These are phyloP conservation scores for Baronia brevicornis DNA, from an alignment of 2,888 invertebrate genomes.

Conservation along the genomic window DNA sequence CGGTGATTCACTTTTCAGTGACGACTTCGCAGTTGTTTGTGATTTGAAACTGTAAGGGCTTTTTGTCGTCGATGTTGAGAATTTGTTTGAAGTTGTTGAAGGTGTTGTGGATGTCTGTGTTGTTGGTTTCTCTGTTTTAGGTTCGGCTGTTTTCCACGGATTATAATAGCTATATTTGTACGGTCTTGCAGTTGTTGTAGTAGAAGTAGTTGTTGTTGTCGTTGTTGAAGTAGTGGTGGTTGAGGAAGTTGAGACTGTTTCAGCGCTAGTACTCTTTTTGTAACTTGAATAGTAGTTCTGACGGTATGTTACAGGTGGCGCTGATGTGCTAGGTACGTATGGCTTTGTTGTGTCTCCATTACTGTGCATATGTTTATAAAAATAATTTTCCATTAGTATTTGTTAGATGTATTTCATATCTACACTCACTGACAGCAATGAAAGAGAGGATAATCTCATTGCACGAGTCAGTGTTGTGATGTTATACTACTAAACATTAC, in stretches of 20 bases:
- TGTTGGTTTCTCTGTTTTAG: slow-evolving; percentile 38
- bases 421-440: slow-evolving; percentile 46
- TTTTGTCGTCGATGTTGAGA: slow-evolving; percentile 67
- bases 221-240: slow-evolving; percentile 22
- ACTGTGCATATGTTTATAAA: slow-evolving; percentile 47
- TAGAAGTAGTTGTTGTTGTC: slow-evolving; percentile 21
- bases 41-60: slow-evolving; percentile 75
- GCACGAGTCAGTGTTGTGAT: slow-evolving; percentile 39
- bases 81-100: slow-evolving; percentile 48
- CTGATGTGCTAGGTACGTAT: slow-evolving; percentile 54
- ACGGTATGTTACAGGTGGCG: slow-evolving; percentile 33
- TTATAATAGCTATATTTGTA: slow-evolving; percentile 38
- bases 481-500: no score
- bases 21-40: slow-evolving; percentile 51
- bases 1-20: slow-evolving; percentile 31
- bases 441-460: slow-evolving; percentile 41
- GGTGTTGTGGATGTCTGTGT: slow-evolving; percentile 29
- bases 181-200: slow-evolving; percentile 36
- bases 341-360: slow-evolving; percentile 65
- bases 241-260: slow-evolving; percentile 25
- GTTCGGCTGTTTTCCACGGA: slow-evolving; percentile 23
- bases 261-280: slow-evolving; percentile 24
- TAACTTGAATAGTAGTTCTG: slow-evolving; percentile 35
- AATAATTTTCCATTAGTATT: slow-evolving; percentile 45
- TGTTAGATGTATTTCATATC: slow-evolving; percentile 29